Conservation (phyloP, 2,797 vertebrate species). For the Odontamblyopus lacepedii region DNA sequence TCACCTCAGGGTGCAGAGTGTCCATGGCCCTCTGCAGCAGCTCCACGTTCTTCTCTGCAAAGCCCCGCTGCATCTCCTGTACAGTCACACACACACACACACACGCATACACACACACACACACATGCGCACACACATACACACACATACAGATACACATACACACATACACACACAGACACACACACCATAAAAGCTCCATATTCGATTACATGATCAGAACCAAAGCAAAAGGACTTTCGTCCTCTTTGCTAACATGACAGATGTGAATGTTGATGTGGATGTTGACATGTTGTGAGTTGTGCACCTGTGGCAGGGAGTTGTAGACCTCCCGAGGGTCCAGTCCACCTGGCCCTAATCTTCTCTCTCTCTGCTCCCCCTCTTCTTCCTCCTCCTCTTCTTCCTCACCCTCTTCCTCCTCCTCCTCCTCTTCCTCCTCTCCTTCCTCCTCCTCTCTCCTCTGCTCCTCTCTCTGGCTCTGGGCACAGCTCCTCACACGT, state of each 20-base stretch:
- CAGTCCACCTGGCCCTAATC: constrained; percentile 85
- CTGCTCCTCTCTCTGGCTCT: constrained; percentile 76
- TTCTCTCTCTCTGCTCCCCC: constrained; percentile 86
- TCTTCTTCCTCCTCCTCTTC: constrained; percentile 87
- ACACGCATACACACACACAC: too few relatives aligned
- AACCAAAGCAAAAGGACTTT: too few relatives aligned
- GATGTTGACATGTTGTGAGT: background rate
- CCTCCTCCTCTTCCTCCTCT: constrained; percentile 87
- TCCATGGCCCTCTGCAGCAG: constrained; percentile 85
- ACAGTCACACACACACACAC: background rate
- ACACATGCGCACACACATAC: too few relatives aligned
- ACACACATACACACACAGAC: too few relatives aligned
- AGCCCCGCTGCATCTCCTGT: constrained; percentile 88
- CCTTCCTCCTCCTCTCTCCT: constrained; percentile 86
- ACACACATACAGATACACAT: too few relatives aligned
- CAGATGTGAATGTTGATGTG: background rate
- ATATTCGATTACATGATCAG: too few relatives aligned
- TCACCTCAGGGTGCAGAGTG: constrained; percentile 84
- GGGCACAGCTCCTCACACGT: constrained; percentile 80
- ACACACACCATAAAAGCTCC: too few relatives aligned
- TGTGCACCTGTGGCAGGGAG: constrained; percentile 78
- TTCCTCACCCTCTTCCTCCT: constrained; percentile 85
- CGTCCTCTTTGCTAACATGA: background rate
- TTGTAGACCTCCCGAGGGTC: constrained; percentile 89
- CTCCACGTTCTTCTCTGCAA: constrained; percentile 86